Evolutionary conservation across 2,888 invertebrate genomes (phyloP), one percentile per base, ranked within the genome.

Genomic region (Lissocephala sabroskyi): DNA sequence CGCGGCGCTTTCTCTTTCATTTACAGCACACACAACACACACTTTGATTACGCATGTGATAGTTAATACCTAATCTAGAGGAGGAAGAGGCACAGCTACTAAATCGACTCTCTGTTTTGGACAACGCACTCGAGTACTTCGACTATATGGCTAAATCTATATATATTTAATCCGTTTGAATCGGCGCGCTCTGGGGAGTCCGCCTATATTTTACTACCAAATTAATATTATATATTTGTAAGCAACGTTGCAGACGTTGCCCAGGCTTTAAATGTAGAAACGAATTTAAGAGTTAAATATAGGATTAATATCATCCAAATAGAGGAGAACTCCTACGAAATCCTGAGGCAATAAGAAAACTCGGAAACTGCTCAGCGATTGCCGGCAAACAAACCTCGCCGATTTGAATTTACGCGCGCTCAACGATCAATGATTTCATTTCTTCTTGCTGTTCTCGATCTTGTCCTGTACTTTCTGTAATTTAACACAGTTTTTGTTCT

Each of bases 191-290:
- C n/a, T n/a, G n/a, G n/a, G n/a, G n/a, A n/a, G n/a, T n/a, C n/a
- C n/a, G n/a, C n/a, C n/a, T n/a, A n/a, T 32, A 32, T 13, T 32
- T 32, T 32, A 3, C 13, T 2, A 32, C 11, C 30, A 32, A 13
- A 10, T 32, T 10, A n/a, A 32, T 32, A 13, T 11, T 32, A 10
- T 32, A 13, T 13, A 32, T 13, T 32, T 11, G 30, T 32, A 32
- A n/a, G n/a, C 61, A 35, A 16, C 16, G 17, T 10, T 17, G 61
- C n/a, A n/a, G 39, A 19, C 47, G 57, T 56, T 59, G 56, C 17
- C 10, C 10, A 47, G 55, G 64, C 67, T 66, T 64, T 63, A 64
- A 47, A n/a, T 49, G 67, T 64, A 66, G 64, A 54, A 60, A 60
- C 64, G 64, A 64, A 66, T 64, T 64, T 64, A 63, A 63, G 23